phyloP scores from a whole-genome alignment of 2,113 vertebrate species.

The Sula dactylatra region DNA sequence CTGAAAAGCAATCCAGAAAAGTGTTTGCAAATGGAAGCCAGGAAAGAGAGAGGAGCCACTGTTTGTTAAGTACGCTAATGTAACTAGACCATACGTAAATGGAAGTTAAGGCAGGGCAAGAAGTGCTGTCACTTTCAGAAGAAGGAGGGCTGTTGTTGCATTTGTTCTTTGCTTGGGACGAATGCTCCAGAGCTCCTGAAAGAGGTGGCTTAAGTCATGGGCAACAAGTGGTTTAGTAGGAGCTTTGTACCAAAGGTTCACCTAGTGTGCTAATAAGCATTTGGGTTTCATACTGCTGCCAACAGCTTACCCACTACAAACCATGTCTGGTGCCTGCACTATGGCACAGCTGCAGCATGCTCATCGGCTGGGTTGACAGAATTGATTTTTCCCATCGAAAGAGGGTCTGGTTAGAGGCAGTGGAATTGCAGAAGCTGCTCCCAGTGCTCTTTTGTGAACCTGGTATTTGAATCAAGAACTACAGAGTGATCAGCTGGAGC shows the following conservation, averaged over 20 bases:
- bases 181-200: neutral
- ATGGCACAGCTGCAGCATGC: accelerated
- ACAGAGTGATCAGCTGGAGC: neutral
- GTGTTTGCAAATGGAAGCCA: neutral
- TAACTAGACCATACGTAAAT: neutral
- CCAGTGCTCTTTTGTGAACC: neutral
- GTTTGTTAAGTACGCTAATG: neutral
- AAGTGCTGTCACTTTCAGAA: neutral
- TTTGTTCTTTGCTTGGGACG: neutral
- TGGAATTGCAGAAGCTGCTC: neutral
- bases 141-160: neutral
- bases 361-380: accelerated
- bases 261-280: neutral
- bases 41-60: neutral
- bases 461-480: neutral
- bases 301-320: neutral
- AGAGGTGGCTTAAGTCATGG: neutral
- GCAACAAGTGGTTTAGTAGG: neutral
- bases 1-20: neutral
- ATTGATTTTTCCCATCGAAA: neutral
- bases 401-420: neutral
- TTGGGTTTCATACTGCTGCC: neutral
- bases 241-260: neutral
- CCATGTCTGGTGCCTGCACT: neutral
- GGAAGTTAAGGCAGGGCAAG: neutral